A percentile compares a stretch with the other conserved stretches of the same genome.
Conservation (phyloP, 1,140 invertebrate species). For the Plutomurus gul region DNA sequence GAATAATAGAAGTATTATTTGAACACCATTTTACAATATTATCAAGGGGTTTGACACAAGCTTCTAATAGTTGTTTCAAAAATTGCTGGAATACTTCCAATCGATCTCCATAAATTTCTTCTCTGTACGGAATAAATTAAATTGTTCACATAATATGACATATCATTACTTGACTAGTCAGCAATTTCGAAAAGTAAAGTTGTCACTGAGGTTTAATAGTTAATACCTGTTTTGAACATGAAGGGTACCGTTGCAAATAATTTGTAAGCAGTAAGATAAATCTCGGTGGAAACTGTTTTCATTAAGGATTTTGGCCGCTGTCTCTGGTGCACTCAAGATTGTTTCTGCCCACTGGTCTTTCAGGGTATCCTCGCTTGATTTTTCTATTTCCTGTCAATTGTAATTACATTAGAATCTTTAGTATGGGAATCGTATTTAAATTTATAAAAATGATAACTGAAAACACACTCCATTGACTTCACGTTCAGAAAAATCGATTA, state of each 20-base stretch:
- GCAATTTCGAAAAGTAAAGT: too few species aligned
- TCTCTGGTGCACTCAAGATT: neutral
- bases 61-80: neutral
- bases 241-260: neutral
- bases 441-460: too few species aligned
- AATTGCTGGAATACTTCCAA: neutral
- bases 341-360: neutral
- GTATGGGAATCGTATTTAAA: too few species aligned
- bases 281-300: neutral
- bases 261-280: neutral
- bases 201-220: too few species aligned
- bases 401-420: too few species aligned
- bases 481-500: too few species aligned
- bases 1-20: neutral
- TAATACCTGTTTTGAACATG: neutral
- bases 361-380: neutral
- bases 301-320: neutral
- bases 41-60: neutral
- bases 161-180: too few species aligned
- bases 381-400: neutral
- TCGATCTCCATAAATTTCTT: neutral
- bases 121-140: neutral
- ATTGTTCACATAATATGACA: too few species aligned
- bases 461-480: too few species aligned
- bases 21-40: neutral